Evolutionary conservation across 2,113 vertebrate genomes (phyloP).

Genomic region (Callaeas wilsoni): DNA sequence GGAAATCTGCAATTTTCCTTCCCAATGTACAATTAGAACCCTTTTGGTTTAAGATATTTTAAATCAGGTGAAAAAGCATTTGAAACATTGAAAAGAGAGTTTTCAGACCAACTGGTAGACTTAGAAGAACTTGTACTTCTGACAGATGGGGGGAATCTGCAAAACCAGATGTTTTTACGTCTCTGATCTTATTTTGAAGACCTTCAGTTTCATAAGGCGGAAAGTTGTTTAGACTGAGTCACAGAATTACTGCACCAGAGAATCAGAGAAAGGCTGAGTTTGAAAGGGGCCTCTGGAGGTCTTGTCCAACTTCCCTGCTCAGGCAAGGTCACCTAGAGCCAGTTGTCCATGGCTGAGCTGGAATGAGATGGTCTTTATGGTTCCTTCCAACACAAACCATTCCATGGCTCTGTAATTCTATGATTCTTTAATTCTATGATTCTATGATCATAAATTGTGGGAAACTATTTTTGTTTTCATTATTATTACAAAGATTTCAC

Average conservation of each 20-base stretch:
- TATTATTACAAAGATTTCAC: background rate
- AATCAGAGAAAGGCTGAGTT: background rate
- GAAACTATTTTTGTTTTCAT: background rate
- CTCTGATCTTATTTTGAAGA: background rate
- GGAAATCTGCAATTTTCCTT: background rate
- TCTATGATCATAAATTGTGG: background rate
- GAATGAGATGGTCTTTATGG: background rate
- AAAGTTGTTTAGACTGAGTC: background rate
- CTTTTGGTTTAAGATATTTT: background rate
- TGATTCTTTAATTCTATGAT: background rate
- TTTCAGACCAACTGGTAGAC: background rate
- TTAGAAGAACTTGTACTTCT: background rate
- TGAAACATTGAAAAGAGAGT: background rate
- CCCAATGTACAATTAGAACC: background rate
- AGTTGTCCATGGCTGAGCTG: background rate
- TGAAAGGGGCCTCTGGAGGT: background rate
- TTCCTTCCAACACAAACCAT: background rate
- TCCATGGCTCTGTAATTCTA: background rate
- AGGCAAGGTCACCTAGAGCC: background rate
- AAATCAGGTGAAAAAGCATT: background rate
- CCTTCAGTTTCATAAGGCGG: background rate
- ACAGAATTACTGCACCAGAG: background rate
- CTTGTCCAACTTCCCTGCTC: background rate
- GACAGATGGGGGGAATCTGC: background rate
- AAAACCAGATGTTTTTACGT: background rate